Conservation (phyloP, 2,888 invertebrate genomes). For the Bombylius major region DNA sequence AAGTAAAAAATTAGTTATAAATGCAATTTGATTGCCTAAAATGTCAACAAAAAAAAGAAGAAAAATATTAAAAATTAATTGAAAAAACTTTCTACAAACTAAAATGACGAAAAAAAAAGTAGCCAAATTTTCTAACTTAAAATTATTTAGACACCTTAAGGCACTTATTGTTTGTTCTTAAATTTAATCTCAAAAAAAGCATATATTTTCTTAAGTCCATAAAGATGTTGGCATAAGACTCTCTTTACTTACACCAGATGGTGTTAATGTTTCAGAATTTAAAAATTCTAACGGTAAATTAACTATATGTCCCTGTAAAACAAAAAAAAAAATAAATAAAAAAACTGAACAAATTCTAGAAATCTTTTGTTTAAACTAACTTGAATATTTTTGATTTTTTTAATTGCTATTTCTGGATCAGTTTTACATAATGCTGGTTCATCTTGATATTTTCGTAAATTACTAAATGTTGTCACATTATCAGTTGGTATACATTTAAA, state of each 20-base stretch:
- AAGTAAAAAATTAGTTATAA: too few species aligned
- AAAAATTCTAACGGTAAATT: conserved; percentile 82
- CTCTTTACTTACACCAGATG: conserved; percentile 72
- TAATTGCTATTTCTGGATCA: conserved; percentile 59
- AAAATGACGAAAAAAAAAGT: too few species aligned
- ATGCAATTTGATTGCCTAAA: too few species aligned
- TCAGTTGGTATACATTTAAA: conserved; percentile 88
- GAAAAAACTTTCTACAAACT: too few species aligned
- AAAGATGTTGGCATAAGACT: conserved; percentile 83
- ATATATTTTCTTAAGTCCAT: conserved; percentile 56
- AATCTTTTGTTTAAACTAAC: conserved; percentile 33
- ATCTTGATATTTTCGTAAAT: conserved; percentile 63
- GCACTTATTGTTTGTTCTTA: too few species aligned
- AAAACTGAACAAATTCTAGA: not conserved
- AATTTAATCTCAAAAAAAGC: too few species aligned
- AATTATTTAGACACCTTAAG: too few species aligned
- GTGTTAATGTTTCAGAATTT: conserved; percentile 72
- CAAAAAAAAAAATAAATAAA: conserved; percentile 8
- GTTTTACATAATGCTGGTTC: conserved; percentile 57
- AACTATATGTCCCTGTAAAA: conserved; percentile 65
- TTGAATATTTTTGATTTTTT: conserved; percentile 59
- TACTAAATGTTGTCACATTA: conserved; percentile 61
- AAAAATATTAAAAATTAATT: too few species aligned
- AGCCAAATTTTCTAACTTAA: too few species aligned
- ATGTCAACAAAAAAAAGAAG: too few species aligned